Evolutionary conservation across 2,113 vertebrate genomes (phyloP), one percentile per base, ranked within the genome.

Genomic region (Quiscalus mexicanus): DNA sequence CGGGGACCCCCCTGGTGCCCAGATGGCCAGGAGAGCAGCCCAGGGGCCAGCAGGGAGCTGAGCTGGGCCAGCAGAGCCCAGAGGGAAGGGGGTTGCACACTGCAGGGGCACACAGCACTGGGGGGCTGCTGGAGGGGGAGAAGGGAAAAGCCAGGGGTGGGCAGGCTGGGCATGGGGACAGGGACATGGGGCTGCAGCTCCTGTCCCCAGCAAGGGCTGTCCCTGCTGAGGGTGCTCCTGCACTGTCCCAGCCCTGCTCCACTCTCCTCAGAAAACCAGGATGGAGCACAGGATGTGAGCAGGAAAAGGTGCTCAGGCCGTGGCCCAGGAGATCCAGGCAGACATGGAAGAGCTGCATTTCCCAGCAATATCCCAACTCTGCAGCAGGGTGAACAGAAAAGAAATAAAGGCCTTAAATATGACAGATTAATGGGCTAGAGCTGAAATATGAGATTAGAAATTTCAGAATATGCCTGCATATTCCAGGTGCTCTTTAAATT

Each of bases 401-500:
- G 60, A 95, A 92, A 89, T 23, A 87, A 47, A 90, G 60, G 78
- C 35, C 77, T 80, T 81, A 90, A 90, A 92, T 65, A 33, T 56
- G 95, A 90, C 93, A 95, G 85, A 96, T 92, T 84, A 80, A 96
- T 92, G 85, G 50, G 58, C 24, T 70, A 52, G 39, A 60, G 59
- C 68, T 96, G 95, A 97, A 96, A 96, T 74, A 96, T 10, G 87
- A 88, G 82, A 96, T 83, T 45, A 86, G 75, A 70, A 92, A 59
- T 77, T 96, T 90, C 71, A 92, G 90, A 91, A 95, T 95, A 83
- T 84, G 63, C 71, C 87, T 67, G 82, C 63, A 42, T 80, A 86
- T 95, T 96, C 81, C 90, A 93, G 85, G 78, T 80, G 68, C 92
- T 97, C 90, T 96, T 94, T 87, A 93, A 83, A 80, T 88, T 74